Evolutionary conservation across 2,797 vertebrate species (phyloP).

Genomic region (Lacerta bilineata): DNA sequence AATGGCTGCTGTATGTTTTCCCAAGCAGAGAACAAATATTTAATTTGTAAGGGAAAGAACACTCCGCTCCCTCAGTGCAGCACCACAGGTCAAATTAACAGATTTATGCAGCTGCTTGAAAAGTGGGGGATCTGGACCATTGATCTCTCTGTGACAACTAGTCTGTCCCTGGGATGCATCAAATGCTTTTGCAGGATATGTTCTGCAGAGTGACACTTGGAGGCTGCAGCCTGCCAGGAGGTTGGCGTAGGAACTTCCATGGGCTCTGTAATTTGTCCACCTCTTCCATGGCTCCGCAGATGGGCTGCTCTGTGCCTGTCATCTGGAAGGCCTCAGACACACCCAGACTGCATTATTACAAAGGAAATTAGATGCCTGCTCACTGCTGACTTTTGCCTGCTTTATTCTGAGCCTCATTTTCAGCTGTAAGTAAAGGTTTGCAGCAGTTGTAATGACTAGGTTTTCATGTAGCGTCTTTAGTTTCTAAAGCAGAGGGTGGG

Average conservation of each 20-base stretch:
- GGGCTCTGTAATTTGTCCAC: not conserved
- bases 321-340: not conserved
- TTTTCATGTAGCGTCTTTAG: slow-evolving; percentile 14
- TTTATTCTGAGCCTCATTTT: slow-evolving; percentile 5
- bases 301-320: not conserved
- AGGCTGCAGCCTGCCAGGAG: not conserved
- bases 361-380: slow-evolving; percentile 25
- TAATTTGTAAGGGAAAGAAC: not conserved
- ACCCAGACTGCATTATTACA: not conserved
- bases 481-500: not conserved
- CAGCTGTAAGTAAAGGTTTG: slow-evolving; percentile 14
- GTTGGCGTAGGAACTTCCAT: not conserved
- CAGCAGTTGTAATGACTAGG: slow-evolving; percentile 24
- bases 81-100: not conserved
- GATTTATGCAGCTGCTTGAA: not conserved
- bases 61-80: no score
- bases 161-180: not conserved
- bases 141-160: not conserved
- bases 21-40: not conserved
- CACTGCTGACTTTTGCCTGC: not conserved
- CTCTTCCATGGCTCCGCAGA: not conserved
- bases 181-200: not conserved
- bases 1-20: not conserved
- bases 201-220: not conserved
- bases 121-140: not conserved